phyloP scores from a whole-genome alignment of 2,113 vertebrate species.

The Bubo blakistoni region DNA sequence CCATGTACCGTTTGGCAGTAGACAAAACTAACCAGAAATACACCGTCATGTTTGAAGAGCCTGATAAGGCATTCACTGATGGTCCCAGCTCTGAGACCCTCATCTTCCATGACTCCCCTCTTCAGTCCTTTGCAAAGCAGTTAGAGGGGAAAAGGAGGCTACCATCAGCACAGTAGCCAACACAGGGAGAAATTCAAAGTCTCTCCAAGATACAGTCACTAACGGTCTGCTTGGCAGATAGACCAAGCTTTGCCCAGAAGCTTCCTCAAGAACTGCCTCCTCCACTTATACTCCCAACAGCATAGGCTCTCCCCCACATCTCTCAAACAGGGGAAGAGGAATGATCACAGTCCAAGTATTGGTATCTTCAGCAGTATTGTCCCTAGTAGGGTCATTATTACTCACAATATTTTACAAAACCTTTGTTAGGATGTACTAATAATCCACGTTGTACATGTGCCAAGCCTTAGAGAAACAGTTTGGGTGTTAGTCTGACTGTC shows the following conservation, averaged over 20 bases:
- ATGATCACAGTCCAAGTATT: background rate
- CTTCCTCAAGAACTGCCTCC: background rate
- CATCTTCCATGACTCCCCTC: background rate
- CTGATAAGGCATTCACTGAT: background rate
- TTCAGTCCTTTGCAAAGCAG: background rate
- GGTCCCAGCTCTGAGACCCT: background rate
- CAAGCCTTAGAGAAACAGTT: background rate
- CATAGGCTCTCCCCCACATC: background rate
- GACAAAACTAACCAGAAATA: background rate
- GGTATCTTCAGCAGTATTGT: background rate
- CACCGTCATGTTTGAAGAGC: background rate
- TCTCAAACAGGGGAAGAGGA: background rate
- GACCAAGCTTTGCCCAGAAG: background rate
- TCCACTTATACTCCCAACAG: background rate
- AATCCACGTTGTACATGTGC: background rate
- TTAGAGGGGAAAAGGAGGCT: background rate
- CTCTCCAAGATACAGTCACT: background rate
- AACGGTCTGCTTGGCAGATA: background rate
- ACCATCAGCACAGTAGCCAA: background rate
- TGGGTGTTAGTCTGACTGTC: background rate
- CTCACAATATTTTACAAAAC: background rate
- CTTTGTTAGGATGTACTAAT: background rate
- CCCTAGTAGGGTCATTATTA: background rate
- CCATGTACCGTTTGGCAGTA: background rate
- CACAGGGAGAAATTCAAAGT: background rate